A percentile compares a stretch with the other conserved stretches of the same genome.
Evolutionary conservation across 2,888 invertebrate genomes (phyloP).

Genomic region (Ophioninae sp.): DNA sequence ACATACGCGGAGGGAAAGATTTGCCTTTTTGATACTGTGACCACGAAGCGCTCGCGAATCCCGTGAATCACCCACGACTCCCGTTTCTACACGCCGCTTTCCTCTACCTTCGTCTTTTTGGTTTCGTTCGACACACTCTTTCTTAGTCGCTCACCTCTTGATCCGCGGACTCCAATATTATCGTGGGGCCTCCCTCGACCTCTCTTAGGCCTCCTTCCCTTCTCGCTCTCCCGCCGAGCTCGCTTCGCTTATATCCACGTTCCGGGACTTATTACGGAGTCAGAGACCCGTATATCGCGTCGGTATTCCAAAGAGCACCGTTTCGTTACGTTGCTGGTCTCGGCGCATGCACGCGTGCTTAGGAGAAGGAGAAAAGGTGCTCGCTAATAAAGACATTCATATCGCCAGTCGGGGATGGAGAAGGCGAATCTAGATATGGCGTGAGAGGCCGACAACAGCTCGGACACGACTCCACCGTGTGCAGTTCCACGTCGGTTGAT

Average conservation of each 20-base stretch:
- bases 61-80: constrained; percentile 58
- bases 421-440: constrained; percentile 66
- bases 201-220: constrained; percentile 1
- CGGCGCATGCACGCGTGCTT: constrained; percentile 46
- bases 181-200: constrained; percentile 34
- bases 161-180: constrained; percentile 26
- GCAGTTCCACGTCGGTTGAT: constrained; percentile 41
- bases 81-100: constrained; percentile 38
- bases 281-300: constrained; percentile 43
- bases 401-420: constrained; percentile 74
- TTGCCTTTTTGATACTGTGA: constrained; percentile 61
- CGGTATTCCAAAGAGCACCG: constrained; percentile 53
- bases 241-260: constrained; percentile 35
- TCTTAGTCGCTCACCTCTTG: constrained; percentile 15
- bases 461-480: constrained; percentile 57
- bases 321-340: constrained; percentile 46
- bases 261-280: constrained; percentile 54
- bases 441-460: constrained; percentile 51
- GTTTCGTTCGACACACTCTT: constrained; percentile 50
- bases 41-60: constrained; percentile 62
- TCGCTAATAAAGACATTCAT: constrained; percentile 80
- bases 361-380: constrained; percentile 58
- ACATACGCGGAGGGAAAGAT: constrained; percentile 57
- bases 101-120: constrained; percentile 46
- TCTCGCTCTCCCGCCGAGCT: constrained; percentile 13